These are phyloP conservation scores for Barbus barbus DNA, from an alignment of 2,113 vertebrate species.

Conservation along the genomic window DNA sequence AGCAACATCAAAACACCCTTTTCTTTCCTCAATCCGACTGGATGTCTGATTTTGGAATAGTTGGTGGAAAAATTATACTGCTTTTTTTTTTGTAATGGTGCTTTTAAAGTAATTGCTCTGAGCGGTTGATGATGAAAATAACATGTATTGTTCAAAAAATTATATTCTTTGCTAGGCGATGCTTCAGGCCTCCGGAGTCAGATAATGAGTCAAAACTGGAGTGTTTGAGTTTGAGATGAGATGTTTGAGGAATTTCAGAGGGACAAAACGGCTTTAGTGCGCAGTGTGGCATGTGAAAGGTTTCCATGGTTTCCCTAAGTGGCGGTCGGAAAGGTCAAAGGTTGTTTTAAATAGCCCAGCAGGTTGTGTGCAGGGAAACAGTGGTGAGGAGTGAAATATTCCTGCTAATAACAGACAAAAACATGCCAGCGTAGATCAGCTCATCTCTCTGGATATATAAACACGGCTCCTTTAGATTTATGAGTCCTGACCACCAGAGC, in stretches of 20 bases:
- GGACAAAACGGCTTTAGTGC: constrained; percentile 65
- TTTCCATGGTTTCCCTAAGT: constrained; percentile 74
- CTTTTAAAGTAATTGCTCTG: background rate
- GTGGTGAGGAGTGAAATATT: constrained; percentile 28
- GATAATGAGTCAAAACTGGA: constrained; percentile 57
- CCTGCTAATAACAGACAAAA: constrained; percentile 12
- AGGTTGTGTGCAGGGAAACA: constrained; percentile 58
- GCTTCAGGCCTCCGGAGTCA: constrained; percentile 34
- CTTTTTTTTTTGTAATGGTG: too few species aligned
- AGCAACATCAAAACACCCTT: background rate
- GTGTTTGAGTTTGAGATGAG: constrained; percentile 53
- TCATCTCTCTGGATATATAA: background rate
- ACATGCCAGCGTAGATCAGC: background rate
- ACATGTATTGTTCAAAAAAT: constrained; percentile 37
- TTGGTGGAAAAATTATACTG: background rate
- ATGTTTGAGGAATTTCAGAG: constrained; percentile 63
- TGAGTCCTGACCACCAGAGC: too few species aligned
- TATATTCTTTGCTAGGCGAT: constrained; percentile 35
- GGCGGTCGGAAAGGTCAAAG: constrained; percentile 71
- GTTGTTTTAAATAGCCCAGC: constrained; percentile 68
- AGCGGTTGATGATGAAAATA: background rate
- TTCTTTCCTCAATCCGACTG: background rate
- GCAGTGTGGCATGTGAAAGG: constrained; percentile 65
- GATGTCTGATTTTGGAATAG: background rate
- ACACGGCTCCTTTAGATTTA: too few species aligned